Percentiles rank a stretch among this genome's conserved stretches.
phyloP scores from a whole-genome alignment of 2,888 invertebrate species.

The Cantharis flavilabris region DNA sequence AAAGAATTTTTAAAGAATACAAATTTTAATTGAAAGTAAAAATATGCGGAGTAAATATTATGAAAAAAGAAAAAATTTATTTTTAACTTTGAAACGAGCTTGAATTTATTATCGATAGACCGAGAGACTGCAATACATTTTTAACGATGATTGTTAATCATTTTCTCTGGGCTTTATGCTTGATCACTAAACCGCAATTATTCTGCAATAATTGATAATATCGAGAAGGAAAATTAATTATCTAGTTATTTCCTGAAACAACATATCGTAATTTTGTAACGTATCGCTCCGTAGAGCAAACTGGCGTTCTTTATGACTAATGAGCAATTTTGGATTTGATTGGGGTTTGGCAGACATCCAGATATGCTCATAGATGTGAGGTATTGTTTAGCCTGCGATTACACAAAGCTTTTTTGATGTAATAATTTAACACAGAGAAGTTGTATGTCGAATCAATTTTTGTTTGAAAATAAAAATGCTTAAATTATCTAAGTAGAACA shows the following conservation, averaged over 20 bases:
- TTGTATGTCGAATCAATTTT: neutral
- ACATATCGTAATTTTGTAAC: neutral
- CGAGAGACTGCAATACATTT: neutral
- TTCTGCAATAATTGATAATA: neutral
- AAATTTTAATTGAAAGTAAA: neutral
- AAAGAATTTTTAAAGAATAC: neutral
- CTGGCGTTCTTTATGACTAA: neutral
- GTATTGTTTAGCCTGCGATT: neutral
- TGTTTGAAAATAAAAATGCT: neutral
- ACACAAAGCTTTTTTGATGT: neutral
- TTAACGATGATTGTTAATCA: neutral
- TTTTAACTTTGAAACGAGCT: neutral
- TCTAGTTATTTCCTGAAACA: neutral
- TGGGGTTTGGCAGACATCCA: neutral
- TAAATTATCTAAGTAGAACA: neutral
- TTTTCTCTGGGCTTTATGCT: neutral
- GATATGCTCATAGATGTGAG: neutral
- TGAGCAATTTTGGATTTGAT: neutral
- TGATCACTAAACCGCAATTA: neutral
- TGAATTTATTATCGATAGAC: neutral
- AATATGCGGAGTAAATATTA: neutral
- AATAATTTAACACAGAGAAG: neutral
- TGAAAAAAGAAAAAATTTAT: neutral
- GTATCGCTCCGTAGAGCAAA: neutral
- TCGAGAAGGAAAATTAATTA: neutral